Conservation (phyloP, 2,888 invertebrate genomes). For the Euzetes globulus region DNA sequence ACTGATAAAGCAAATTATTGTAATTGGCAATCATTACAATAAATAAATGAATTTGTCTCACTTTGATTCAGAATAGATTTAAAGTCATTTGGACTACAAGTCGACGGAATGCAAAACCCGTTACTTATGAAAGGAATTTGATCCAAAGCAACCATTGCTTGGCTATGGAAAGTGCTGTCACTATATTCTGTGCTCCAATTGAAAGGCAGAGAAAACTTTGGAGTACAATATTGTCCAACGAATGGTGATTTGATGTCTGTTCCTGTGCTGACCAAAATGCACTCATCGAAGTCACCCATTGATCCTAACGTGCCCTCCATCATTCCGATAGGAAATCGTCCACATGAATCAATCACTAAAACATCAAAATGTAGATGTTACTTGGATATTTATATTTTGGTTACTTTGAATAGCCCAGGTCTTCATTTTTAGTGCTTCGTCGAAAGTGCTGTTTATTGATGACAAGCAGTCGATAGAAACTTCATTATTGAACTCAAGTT, state of each 20-base stretch:
- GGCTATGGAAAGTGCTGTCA: not conserved
- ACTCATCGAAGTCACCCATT: not conserved
- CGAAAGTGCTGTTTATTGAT: not conserved
- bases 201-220: not conserved
- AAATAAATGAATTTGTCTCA: not conserved
- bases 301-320: not conserved
- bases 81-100: not conserved
- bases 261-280: not conserved
- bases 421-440: not conserved
- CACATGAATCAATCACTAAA: not conserved
- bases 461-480: not conserved
- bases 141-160: not conserved
- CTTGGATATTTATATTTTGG: too few relatives aligned
- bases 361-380: too few relatives aligned
- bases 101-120: not conserved
- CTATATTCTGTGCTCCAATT: not conserved
- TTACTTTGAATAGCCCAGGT: constrained; percentile 2
- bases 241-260: not conserved
- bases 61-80: not conserved
- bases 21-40: not conserved
- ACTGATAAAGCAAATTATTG: not conserved
- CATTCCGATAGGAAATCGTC: not conserved
- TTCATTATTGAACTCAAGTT: too few relatives aligned
- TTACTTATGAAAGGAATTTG: not conserved
- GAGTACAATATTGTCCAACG: not conserved